Evolutionary conservation across 2,888 invertebrate species (phyloP).

Genomic region (Disparrhopalites patrizii): DNA sequence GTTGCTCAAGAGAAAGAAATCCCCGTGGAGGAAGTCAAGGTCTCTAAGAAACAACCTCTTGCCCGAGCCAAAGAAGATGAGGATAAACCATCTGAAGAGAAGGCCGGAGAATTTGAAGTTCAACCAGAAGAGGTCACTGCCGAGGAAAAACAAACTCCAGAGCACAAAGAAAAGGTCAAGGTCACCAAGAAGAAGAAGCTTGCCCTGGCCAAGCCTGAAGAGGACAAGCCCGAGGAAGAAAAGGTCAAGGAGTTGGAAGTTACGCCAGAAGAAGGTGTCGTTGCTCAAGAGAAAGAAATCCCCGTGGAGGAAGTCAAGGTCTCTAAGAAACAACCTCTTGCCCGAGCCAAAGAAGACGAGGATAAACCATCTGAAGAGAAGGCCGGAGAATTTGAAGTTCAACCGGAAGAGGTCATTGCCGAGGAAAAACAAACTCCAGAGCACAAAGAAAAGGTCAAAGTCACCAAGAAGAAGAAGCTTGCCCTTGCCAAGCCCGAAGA

Average conservation of each 20-base stretch:
- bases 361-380: conserved; percentile 9
- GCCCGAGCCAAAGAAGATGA: conserved; percentile 9
- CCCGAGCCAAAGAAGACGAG: conserved; percentile 51
- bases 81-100: not conserved
- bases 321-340: conserved; percentile 22
- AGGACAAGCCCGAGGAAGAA: not conserved
- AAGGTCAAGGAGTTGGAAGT: conserved; percentile 7
- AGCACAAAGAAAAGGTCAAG: not conserved
- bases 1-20: conserved; percentile 20
- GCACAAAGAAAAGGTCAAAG: not conserved
- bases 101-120: not conserved
- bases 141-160: conserved; percentile 27
- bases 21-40: conserved; percentile 13
- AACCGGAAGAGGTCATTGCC: not conserved
- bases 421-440: conserved; percentile 16
- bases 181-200: not conserved
- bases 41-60: conserved; percentile 9
- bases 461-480: conserved; percentile 15
- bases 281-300: conserved; percentile 25
- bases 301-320: conserved; percentile 20
- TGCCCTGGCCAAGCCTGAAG: conserved; percentile 20
- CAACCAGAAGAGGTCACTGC: conserved; percentile 19
- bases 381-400: not conserved
- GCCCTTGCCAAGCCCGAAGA: conserved; percentile 14
- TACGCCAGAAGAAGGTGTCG: conserved; percentile 11